Percentiles rank a stretch among this genome's conserved stretches.
phyloP scores from a whole-genome alignment of 2,888 invertebrate genomes.

The Luperina testacea region DNA sequence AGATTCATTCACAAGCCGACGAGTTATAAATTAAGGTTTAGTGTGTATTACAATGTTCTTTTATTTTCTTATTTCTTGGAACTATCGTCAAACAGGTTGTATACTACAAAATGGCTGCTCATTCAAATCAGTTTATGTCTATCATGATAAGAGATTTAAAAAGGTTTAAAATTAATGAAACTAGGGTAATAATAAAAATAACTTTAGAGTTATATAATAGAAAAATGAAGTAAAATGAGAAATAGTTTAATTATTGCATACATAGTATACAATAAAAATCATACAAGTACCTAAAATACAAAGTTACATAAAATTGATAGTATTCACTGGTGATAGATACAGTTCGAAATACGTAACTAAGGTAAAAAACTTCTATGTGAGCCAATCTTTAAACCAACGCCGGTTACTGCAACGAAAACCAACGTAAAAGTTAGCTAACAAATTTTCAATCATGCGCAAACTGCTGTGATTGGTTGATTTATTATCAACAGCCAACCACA shows the following conservation, averaged over 20 bases:
- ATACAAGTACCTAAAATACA: background rate
- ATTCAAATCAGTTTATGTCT: slow-evolving; percentile 34
- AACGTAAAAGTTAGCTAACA: too few species aligned
- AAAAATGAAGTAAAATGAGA: background rate
- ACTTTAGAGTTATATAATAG: background rate
- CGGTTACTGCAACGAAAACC: too few species aligned
- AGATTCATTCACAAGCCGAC: slow-evolving; percentile 67
- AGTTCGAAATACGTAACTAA: background rate
- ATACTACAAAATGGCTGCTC: slow-evolving; percentile 2
- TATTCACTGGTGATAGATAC: too few species aligned
- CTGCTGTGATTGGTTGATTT: too few species aligned
- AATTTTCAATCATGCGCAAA: too few species aligned
- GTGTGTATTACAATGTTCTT: slow-evolving; percentile 58
- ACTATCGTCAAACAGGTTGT: slow-evolving; percentile 35
- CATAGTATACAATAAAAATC: background rate
- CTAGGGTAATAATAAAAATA: background rate
- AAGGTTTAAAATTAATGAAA: background rate
- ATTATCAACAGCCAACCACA: too few species aligned
- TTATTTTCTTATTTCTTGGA: slow-evolving; percentile 53
- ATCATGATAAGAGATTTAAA: background rate
- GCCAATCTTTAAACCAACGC: background rate
- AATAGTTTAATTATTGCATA: background rate
- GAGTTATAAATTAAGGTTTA: slow-evolving; percentile 63
- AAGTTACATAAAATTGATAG: background rate
- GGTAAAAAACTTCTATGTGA: background rate